Conservation (phyloP, 2,888 invertebrate genomes). For the Disparrhopalites patrizii region DNA sequence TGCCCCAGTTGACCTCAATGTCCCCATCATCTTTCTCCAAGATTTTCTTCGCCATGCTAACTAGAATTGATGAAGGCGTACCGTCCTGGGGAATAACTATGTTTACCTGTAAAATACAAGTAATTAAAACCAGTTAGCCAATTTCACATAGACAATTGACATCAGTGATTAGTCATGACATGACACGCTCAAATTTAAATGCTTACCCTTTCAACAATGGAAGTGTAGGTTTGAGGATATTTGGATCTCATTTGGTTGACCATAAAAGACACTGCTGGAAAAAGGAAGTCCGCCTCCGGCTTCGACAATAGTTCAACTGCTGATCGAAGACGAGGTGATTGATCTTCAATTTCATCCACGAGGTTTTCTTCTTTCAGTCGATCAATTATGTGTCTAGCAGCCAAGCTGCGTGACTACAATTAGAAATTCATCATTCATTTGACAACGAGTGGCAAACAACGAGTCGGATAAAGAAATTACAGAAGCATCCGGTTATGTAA, state of each 20-base stretch:
- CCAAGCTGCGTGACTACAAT: slow-evolving; percentile 42
- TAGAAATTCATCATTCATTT: too few relatives aligned
- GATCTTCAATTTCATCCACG: slow-evolving; percentile 42
- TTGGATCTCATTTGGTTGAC: slow-evolving; percentile 40
- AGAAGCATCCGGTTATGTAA: too few relatives aligned
- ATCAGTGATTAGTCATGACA: not conserved
- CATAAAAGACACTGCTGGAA: slow-evolving; percentile 43
- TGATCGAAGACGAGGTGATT: slow-evolving; percentile 44
- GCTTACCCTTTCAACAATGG: slow-evolving; percentile 42
- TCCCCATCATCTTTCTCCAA: slow-evolving; percentile 39
- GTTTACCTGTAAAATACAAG: slow-evolving; percentile 30
- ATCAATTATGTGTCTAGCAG: slow-evolving; percentile 45
- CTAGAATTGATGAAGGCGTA: slow-evolving; percentile 44
- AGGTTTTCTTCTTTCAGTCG: slow-evolving; percentile 41
- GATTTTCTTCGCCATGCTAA: slow-evolving; percentile 42
- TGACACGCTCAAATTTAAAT: not conserved
- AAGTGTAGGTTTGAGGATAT: slow-evolving; percentile 44
- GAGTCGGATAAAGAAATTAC: too few relatives aligned
- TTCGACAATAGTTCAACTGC: slow-evolving; percentile 47
- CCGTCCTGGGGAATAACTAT: slow-evolving; percentile 41
- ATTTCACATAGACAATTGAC: not conserved
- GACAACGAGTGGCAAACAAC: too few relatives aligned
- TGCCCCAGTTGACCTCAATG: slow-evolving; percentile 44
- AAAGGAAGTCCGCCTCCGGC: slow-evolving; percentile 46
- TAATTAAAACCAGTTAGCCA: not conserved